Evolutionary conservation across 1,140 invertebrate species (phyloP), one percentile per base, ranked within the genome.

Genomic region (Drosophila lowei): DNA sequence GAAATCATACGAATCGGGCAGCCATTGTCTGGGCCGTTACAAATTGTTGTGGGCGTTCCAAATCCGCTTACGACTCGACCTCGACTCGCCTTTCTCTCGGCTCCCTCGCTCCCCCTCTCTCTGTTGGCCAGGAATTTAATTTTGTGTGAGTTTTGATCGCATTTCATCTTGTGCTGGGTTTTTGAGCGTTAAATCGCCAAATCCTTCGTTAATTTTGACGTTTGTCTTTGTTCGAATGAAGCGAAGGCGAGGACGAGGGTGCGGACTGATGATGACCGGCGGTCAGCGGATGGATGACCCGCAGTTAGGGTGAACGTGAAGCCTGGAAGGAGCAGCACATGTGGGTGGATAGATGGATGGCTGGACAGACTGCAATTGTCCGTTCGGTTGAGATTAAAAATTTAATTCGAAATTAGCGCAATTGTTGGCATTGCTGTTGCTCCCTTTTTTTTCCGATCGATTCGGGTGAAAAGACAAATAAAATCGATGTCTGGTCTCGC

Each of bases 1-100:
- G 16, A 53, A 71, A 47, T 58, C 41, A 13, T 42, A 28, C 21
- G 34, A 56, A 53, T 38, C 25, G 25, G 9, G 70, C 70, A 74
- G 18, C 1, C 41, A 59, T 58, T 63, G 55, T 71, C 50, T 53
- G 72, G 62, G 59, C 89, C 78, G 70, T 86, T 85, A 90, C 89
- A 90, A 90, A 90, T 90, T 90, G 84, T 90, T 90, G 89, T 90
- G 89, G 80, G 89, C 89, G 89, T 90, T 85, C 58, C 76, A 85
- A 90, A 90, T 90, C 89, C 80, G 89, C 89, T 90, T 90, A 90
- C 61, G 66, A 54, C 44, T 77, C 50, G 44, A 54, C 56, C 53
- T 46, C 46, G n/a, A 47, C 62, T 79, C 53, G 65, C 66, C 65
- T 58, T 79, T 79, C 57, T 60, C 54, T 52, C 43, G 46, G n/a